These are phyloP conservation scores for Illadopsis cleaveri DNA, from an alignment of 2,113 vertebrate genomes.

Conservation along the genomic window DNA sequence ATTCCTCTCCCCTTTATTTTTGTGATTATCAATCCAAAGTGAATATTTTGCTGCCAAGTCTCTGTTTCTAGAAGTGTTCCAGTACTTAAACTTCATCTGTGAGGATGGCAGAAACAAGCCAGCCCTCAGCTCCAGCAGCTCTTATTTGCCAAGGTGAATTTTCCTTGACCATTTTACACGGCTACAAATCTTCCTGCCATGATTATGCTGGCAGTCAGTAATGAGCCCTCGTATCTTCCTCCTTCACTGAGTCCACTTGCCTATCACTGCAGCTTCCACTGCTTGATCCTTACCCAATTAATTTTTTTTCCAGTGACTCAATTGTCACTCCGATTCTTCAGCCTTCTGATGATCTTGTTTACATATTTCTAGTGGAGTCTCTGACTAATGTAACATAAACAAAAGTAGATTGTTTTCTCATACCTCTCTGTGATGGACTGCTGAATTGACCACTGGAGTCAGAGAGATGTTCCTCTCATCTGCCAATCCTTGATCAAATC, in stretches of 20 bases:
- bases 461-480: too few relatives aligned
- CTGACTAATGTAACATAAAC: too few relatives aligned
- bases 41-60: neutral
- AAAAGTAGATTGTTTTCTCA: too few relatives aligned
- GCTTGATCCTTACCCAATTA: neutral
- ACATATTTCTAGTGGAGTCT: too few relatives aligned
- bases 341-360: too few relatives aligned
- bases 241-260: neutral
- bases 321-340: too few relatives aligned
- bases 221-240: neutral
- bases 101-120: neutral
- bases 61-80: neutral
- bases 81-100: neutral
- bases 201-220: neutral
- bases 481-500: too few relatives aligned
- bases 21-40: neutral
- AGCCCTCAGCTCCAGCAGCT: neutral
- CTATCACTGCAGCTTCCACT: neutral
- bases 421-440: too few relatives aligned
- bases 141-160: neutral
- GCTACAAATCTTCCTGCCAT: neutral
- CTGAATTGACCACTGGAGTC: too few relatives aligned
- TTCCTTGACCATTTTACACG: neutral
- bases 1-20: accelerated
- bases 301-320: neutral